Evolutionary conservation across 2,797 vertebrate genomes (phyloP), one percentile per base, ranked within the genome.

Genomic region (Xenopus petersii): DNA sequence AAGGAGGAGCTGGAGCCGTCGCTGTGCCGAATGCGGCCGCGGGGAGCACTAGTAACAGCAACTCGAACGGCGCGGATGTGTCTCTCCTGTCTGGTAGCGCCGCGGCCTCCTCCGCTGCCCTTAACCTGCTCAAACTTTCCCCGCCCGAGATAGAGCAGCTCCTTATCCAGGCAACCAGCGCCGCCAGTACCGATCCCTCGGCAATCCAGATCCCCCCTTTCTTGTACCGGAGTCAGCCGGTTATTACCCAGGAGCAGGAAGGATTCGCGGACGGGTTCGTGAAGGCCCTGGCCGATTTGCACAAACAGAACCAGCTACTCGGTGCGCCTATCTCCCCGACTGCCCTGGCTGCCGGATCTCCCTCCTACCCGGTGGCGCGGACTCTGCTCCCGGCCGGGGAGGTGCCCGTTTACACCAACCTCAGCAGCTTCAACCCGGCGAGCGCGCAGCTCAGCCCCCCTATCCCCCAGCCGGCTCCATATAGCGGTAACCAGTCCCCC

Each of bases 271-370:
- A 95, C 30, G 94, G 94, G 24, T 95, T 95, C 24, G 94, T 94
- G 21, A 94, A 94, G 81, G 94, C 94, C 0, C 84, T 96, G 64
- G 93, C 93, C 0, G 94, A 95, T 79, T 88, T 96, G 42, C 93
- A 95, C 86, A 95, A 96, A 84, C 94, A 96, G 86, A 96, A 95
- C 83, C 94, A 96, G 86, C 84, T 95, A 46, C 84, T 94, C 1
- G 92, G 92, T 13, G 84, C 84, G 0, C 86, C 91, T 21, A 87
- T 91, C 80, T 91, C 93, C 0, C 92, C 93, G 0, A 82, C 89
- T 0, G 88, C 86, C 8, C 88, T 91, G 42, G 73, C 90, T 64
- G 89, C 91, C 72, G 86, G 86, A 0, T 74, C 77, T 15, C 86
- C 93, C 4, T 46, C 64, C 24, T 93, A 93, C 83, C 80, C 84